Conservation (phyloP, 2,888 invertebrate genomes). For the Tiliacea aurago region DNA sequence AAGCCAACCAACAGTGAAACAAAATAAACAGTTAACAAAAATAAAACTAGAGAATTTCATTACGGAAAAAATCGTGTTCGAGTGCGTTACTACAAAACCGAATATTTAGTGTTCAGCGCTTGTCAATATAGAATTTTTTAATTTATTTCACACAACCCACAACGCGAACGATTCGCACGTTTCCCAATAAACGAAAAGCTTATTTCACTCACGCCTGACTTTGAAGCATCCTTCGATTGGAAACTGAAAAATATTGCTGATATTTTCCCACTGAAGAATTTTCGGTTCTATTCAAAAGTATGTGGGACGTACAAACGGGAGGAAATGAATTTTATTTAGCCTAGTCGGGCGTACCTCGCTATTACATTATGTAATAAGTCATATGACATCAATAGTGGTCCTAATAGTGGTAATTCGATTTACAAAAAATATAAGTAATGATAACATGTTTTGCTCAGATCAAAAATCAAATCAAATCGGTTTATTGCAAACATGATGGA, state of each 20-base stretch:
- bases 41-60: conserved; percentile 43
- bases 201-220: conserved; percentile 82
- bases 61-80: conserved; percentile 40
- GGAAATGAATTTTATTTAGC: conserved; percentile 74
- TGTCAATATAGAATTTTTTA: conserved; percentile 68
- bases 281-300: conserved; percentile 79
- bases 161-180: conserved; percentile 70
- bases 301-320: conserved; percentile 67
- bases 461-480: no score
- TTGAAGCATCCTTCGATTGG: conserved; percentile 82
- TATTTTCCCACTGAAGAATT: conserved; percentile 79
- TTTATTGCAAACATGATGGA: no score
- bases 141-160: conserved; percentile 74
- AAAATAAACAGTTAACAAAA: conserved; percentile 36
- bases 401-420: conserved; percentile 39
- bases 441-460: not conserved
- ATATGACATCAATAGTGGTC: conserved; percentile 44
- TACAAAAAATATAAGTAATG: no score
- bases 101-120: conserved; percentile 57
- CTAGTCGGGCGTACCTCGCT: conserved; percentile 47
- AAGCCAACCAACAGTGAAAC: conserved; percentile 28
- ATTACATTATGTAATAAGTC: conserved; percentile 59
- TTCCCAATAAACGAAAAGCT: conserved; percentile 81
- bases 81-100: conserved; percentile 36
- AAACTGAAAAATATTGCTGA: conserved; percentile 84